A percentile compares a stretch with the other conserved stretches of the same genome.
Evolutionary conservation across 2,888 invertebrate species (phyloP).

Genomic region (Himalopsyche kuldschensis): DNA sequence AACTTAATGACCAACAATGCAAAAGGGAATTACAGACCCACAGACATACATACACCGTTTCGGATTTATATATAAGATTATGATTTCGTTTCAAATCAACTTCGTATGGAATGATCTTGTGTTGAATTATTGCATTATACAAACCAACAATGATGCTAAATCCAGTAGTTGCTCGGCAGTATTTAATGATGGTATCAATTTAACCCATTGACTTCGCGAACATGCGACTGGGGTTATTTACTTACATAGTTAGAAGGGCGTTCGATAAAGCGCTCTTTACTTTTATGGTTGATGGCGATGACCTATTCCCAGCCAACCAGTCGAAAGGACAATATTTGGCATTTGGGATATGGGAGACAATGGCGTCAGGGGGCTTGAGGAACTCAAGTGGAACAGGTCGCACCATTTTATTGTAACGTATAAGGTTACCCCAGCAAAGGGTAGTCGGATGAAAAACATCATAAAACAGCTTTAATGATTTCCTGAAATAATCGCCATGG

Average conservation of each 20-base stretch:
- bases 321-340: background rate
- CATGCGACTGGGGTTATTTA: background rate
- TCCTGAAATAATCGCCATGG: background rate
- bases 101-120: no score
- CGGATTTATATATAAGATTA: no score
- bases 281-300: background rate
- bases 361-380: background rate
- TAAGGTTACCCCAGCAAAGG: background rate
- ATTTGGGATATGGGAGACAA: background rate
- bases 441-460: background rate
- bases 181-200: background rate
- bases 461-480: background rate
- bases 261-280: background rate
- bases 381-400: background rate
- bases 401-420: background rate
- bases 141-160: no score
- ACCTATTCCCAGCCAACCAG: slow-evolving; percentile 1
- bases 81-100: no score
- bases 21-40: no score
- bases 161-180: no score
- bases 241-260: background rate
- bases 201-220: background rate
- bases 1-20: no score
- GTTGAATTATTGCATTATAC: no score
- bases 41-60: no score